phyloP scores from a whole-genome alignment of 2,797 vertebrate genomes.

The Typhlichthys subterraneus region DNA sequence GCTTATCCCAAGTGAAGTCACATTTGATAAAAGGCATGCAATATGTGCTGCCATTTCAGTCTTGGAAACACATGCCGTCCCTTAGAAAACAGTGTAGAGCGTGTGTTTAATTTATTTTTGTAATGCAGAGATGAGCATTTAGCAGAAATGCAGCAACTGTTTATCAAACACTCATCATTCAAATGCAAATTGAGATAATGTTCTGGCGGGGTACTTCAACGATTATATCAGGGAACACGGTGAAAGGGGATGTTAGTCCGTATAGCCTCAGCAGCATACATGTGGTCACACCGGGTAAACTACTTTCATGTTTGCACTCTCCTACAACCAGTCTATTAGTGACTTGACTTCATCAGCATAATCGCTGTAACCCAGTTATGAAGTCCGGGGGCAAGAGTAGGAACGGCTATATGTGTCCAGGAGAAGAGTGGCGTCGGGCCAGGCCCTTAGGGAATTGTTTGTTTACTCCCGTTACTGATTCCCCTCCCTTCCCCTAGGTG shows the following conservation, averaged over 20 bases:
- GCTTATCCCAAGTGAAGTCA: too few relatives aligned
- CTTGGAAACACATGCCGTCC: too few relatives aligned
- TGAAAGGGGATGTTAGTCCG: neutral
- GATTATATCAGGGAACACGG: neutral
- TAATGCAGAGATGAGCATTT: conserved; percentile 12
- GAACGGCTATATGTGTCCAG: conserved; percentile 1
- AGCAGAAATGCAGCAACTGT: conserved; percentile 16
- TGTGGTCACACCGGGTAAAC: neutral
- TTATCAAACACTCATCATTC: conserved; percentile 41
- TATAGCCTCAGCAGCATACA: conserved; percentile 33
- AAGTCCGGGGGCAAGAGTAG: conserved; percentile 21
- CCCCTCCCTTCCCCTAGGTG: conserved; percentile 65
- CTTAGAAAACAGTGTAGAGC: too few relatives aligned
- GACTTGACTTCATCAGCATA: conserved; percentile 10
- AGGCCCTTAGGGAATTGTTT: conserved; percentile 42
- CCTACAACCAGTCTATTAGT: neutral
- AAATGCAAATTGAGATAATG: conserved; percentile 62
- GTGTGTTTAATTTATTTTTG: conserved; percentile 19
- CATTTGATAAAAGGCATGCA: too few relatives aligned
- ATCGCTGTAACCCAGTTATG: conserved; percentile 7
- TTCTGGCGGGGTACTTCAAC: conserved; percentile 38
- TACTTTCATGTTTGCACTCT: neutral
- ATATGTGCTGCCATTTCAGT: too few relatives aligned
- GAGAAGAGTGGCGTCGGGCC: conserved; percentile 26
- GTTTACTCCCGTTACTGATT: conserved; percentile 53